These are phyloP conservation scores for Leucosticte australis DNA, from an alignment of 2,113 vertebrate species.

Conservation along the genomic window DNA sequence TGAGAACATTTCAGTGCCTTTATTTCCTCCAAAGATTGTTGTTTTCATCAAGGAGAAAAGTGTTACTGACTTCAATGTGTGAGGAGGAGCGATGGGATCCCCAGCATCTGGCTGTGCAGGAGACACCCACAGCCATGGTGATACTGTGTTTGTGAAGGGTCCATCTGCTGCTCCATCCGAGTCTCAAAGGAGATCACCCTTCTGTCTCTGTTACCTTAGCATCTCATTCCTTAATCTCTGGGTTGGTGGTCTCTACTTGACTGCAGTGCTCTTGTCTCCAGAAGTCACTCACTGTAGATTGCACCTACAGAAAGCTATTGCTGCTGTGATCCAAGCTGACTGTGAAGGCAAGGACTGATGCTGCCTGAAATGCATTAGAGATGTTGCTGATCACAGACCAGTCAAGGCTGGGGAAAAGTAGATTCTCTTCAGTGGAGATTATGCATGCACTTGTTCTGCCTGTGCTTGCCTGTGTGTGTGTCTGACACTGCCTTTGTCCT, in stretches of 20 bases:
- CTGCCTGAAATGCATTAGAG: neutral
- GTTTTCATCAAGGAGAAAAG: neutral
- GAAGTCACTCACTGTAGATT: neutral
- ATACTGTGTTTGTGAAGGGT: neutral
- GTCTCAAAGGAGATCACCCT: neutral
- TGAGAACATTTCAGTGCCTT: neutral
- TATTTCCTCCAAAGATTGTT: neutral
- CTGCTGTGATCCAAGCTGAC: neutral
- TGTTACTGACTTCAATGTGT: neutral
- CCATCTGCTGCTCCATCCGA: neutral
- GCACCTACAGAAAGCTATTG: neutral
- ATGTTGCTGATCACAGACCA: neutral
- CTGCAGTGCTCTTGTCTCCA: neutral
- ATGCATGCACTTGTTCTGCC: neutral
- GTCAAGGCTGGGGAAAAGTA: neutral
- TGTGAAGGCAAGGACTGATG: neutral
- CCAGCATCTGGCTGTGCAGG: neutral
- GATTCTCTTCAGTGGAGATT: neutral
- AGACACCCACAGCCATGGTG: neutral
- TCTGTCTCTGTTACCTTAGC: neutral
- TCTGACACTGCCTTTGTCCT: neutral
- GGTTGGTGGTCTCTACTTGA: neutral
- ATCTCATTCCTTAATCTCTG: neutral
- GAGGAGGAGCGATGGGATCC: neutral
- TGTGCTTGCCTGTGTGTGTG: neutral